phyloP scores from a whole-genome alignment of 2,888 invertebrate genomes.

The Acrocyrtus sp. region DNA sequence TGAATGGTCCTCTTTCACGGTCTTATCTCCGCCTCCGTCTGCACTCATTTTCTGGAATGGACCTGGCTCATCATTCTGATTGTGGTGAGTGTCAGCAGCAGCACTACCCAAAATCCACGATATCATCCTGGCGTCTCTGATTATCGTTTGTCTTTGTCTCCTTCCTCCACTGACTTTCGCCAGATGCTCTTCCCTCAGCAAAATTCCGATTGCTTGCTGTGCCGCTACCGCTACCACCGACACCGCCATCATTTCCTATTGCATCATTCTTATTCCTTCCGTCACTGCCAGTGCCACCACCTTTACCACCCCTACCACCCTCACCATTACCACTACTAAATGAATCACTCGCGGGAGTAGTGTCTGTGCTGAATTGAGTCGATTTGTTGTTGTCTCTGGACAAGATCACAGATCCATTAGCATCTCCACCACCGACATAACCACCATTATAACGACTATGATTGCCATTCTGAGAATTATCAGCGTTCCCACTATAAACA shows the following conservation, averaged over 20 bases:
- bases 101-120: no score
- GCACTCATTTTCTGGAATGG: conserved; percentile 43
- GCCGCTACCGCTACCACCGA: conserved; percentile 12
- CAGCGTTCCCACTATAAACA: not conserved
- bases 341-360: conserved; percentile 25
- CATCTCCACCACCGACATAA: not conserved
- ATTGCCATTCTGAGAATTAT: not conserved
- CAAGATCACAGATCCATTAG: conserved; percentile 35
- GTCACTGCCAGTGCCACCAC: not conserved
- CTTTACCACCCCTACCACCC: not conserved
- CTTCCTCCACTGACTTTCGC: no score
- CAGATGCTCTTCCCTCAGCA: no score
- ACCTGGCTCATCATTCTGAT: conserved; percentile 36
- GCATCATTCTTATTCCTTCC: not conserved
- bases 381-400: conserved; percentile 35
- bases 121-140: no score
- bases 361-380: conserved; percentile 20
- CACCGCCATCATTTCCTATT: conserved; percentile 21
- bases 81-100: no score
- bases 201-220: no score
- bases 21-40: conserved; percentile 35
- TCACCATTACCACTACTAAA: conserved; percentile 18
- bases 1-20: conserved; percentile 14
- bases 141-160: no score
- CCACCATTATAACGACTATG: not conserved